A percentile compares a stretch with the other conserved stretches of the same genome.
These are phyloP conservation scores for Ips nitidus DNA, from an alignment of 1,140 invertebrate genomes.

Conservation along the genomic window DNA sequence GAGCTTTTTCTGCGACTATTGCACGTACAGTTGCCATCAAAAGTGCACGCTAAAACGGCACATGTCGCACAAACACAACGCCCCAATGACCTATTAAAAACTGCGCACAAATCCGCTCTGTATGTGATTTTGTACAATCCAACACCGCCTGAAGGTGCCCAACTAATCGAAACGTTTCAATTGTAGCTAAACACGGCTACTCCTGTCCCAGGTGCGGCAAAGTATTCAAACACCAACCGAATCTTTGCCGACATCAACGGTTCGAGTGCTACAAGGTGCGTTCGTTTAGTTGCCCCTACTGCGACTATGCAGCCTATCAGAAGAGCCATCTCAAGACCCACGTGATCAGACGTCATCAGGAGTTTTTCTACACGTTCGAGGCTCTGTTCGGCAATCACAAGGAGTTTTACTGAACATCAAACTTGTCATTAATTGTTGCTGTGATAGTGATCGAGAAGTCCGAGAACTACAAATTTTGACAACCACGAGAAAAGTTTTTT, in stretches of 20 bases:
- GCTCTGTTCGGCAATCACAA: slow-evolving; percentile 9
- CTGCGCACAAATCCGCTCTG: not conserved
- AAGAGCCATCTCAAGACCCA: slow-evolving; percentile 54
- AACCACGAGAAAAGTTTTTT: too few relatives aligned
- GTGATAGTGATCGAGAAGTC: too few relatives aligned
- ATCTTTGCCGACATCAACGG: slow-evolving; percentile 52
- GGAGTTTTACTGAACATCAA: not conserved
- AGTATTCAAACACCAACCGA: slow-evolving; percentile 48
- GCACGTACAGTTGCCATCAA: slow-evolving; percentile 44
- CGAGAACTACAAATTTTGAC: too few relatives aligned
- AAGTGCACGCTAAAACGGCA: slow-evolving; percentile 50
- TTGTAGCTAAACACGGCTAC: too few relatives aligned
- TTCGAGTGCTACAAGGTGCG: slow-evolving; percentile 63
- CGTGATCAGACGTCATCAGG: slow-evolving; percentile 41
- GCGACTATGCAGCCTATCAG: slow-evolving; percentile 54
- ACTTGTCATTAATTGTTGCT: too few relatives aligned
- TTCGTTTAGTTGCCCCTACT: slow-evolving; percentile 60
- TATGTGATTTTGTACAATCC: too few relatives aligned
- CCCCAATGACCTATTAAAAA: not conserved
- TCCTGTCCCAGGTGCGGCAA: slow-evolving; percentile 40
- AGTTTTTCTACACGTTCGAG: slow-evolving; percentile 17
- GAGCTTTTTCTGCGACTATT: slow-evolving; percentile 52
- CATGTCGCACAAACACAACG: slow-evolving; percentile 20
- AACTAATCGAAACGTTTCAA: too few relatives aligned
- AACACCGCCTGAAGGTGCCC: too few relatives aligned